Conservation (phyloP, 2,113 vertebrate species). For the Phyllostomus discolor region DNA sequence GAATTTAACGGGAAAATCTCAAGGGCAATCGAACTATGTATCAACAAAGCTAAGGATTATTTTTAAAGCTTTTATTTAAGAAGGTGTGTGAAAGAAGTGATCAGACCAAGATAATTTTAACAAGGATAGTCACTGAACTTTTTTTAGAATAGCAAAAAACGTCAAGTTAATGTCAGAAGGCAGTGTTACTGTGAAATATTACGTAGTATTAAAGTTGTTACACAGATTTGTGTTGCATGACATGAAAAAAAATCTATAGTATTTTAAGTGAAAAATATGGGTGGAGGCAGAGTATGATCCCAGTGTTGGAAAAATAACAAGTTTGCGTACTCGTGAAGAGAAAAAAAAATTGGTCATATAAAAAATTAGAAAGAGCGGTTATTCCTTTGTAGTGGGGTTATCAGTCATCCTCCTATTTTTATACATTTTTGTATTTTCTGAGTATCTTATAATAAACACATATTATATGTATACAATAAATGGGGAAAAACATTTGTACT, state of each 20-base stretch:
- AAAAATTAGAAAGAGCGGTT: not conserved
- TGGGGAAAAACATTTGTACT: not conserved
- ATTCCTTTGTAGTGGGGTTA: not conserved
- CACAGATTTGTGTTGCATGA: slow-evolving; percentile 7
- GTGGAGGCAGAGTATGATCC: not conserved
- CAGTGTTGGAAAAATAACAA: not conserved
- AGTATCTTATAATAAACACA: not conserved
- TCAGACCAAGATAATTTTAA: not conserved
- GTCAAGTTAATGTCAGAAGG: not conserved
- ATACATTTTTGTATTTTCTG: not conserved
- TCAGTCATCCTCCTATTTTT: not conserved
- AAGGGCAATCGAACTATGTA: slow-evolving; percentile 31
- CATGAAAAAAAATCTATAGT: not conserved
- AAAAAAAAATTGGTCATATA: not conserved
- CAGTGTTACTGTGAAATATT: not conserved
- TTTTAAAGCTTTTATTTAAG: slow-evolving; percentile 23
- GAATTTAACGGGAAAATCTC: slow-evolving; percentile 29
- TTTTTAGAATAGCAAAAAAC: not conserved
- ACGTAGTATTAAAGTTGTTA: not conserved
- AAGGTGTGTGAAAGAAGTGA: not conserved
- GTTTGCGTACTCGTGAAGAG: not conserved
- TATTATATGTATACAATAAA: not conserved
- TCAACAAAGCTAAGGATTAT: not conserved
- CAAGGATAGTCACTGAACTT: not conserved
- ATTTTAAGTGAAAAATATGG: slow-evolving; percentile 21